These are phyloP conservation scores for Drosophila auraria DNA, from an alignment of 1,140 invertebrate species.

Conservation along the genomic window DNA sequence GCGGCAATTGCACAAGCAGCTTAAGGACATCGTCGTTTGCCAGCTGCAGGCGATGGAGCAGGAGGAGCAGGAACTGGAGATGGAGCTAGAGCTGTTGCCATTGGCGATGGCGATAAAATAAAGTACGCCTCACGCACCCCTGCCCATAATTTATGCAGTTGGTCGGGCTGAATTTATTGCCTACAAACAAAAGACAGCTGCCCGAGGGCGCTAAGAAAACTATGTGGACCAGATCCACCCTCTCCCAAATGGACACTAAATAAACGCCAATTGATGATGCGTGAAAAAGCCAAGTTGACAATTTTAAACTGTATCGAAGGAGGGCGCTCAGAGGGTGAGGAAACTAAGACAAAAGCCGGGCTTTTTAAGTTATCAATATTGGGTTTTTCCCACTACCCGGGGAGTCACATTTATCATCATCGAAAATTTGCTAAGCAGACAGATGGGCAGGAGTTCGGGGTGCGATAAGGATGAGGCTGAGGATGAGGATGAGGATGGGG, in stretches of 20 bases:
- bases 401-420: slow-evolving; percentile 75
- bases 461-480: background rate
- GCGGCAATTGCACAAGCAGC: slow-evolving; percentile 80
- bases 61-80: background rate
- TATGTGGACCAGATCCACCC: slow-evolving; percentile 31
- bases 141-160: slow-evolving; percentile 72
- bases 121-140: slow-evolving; percentile 67
- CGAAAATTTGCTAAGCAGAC: slow-evolving; percentile 69
- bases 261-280: slow-evolving; percentile 81
- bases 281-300: slow-evolving; percentile 78
- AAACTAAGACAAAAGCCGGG: slow-evolving; percentile 26
- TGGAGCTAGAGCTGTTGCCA: slow-evolving; percentile 13
- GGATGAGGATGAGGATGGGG: background rate
- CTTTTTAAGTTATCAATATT: slow-evolving; percentile 41
- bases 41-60: slow-evolving; percentile 15
- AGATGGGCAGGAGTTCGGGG: slow-evolving; percentile 19
- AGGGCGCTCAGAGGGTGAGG: background rate
- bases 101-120: slow-evolving; percentile 65
- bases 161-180: slow-evolving; percentile 70
- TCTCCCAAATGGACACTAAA: slow-evolving; percentile 69
- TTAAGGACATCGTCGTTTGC: slow-evolving; percentile 53
- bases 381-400: slow-evolving; percentile 22
- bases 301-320: slow-evolving; percentile 74
- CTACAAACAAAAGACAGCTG: slow-evolving; percentile 78
- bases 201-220: slow-evolving; percentile 57